Base-by-base conservation (phyloP, 2,113 vertebrate species). In the Perca flavescens region DNA sequence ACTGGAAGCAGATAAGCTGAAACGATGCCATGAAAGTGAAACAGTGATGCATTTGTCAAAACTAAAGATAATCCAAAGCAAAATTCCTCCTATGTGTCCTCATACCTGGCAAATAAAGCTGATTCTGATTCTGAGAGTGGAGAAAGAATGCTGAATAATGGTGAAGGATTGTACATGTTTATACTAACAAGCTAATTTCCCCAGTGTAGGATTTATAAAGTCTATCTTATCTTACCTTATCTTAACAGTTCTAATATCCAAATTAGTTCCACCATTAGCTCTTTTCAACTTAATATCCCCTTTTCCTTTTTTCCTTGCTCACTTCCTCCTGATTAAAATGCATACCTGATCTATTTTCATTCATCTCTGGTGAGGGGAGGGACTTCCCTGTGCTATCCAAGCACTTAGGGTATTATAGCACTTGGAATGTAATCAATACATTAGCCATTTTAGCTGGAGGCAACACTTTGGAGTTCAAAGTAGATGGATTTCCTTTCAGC, bases 401-500 rank as follows among this genome's bases (percentile, higher is more conserved):
- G 83, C 88, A 89, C 89, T 91, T 71, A 65, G 64, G 64, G 61
- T 80, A 86, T 89, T 88, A 62, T 85, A 56, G 66, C 52, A 63
- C 81, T 82, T 77, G 52, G 77, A 78, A 82, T 84, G 79, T 76
- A 91, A 90, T 92, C 88, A 89, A 90, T 87, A 80, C 47, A 61
- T 72, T 62, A 64, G 74, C 62, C 47, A 68, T 88, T 87, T 87
- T 81, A 85, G 71, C 82, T 71, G 78, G 3, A 66, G 57, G 79
- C 70, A 71, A 88, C 64, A 86, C 72, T 83, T 54, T 12, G 57
- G 74, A 69, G 79, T 75, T 68, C 62, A 78, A 84, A 92, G 84
- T 80, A 87, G 83, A 90, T 89, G 65, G 79, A 88, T 89, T 86
- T 89, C 80, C 69, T 71, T 78, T 78, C 61, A 60, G 75, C 46